Percentiles rank a stretch among this genome's conserved stretches.
Conservation (phyloP, 2,113 vertebrate species). For the Canis aureus region DNA sequence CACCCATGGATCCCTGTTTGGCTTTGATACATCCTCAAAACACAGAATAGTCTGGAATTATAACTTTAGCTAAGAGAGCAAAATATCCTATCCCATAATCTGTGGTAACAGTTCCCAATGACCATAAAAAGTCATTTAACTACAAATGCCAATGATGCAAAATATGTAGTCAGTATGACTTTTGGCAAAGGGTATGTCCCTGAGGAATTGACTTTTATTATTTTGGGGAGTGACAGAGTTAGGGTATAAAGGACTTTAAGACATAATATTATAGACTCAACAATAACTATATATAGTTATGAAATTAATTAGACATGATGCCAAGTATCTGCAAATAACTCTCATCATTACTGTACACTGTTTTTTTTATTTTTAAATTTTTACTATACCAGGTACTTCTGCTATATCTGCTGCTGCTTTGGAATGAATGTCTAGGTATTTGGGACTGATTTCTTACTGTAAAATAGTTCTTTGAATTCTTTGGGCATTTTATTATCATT, state of each 20-base stretch:
- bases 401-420: slow-evolving; percentile 26
- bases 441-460: background rate
- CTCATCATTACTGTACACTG: background rate
- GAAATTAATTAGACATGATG: slow-evolving; percentile 16
- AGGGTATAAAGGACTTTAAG: background rate
- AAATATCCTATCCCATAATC: background rate
- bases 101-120: background rate
- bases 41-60: background rate
- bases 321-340: background rate
- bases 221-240: background rate
- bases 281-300: background rate
- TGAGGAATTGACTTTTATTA: background rate
- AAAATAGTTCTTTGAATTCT: slow-evolving; percentile 44
- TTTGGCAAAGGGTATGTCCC: slow-evolving; percentile 1
- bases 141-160: slow-evolving; percentile 36
- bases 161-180: background rate
- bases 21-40: background rate
- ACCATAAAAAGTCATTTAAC: slow-evolving; percentile 23
- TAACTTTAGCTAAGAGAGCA: background rate
- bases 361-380: background rate
- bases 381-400: background rate
- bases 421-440: background rate
- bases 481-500: slow-evolving; percentile 20
- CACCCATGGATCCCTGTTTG: too few species aligned
- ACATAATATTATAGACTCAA: background rate